Evolutionary conservation across 2,797 vertebrate genomes (phyloP), one percentile per base, ranked within the genome.

Genomic region (Pogoniulus pusillus): DNA sequence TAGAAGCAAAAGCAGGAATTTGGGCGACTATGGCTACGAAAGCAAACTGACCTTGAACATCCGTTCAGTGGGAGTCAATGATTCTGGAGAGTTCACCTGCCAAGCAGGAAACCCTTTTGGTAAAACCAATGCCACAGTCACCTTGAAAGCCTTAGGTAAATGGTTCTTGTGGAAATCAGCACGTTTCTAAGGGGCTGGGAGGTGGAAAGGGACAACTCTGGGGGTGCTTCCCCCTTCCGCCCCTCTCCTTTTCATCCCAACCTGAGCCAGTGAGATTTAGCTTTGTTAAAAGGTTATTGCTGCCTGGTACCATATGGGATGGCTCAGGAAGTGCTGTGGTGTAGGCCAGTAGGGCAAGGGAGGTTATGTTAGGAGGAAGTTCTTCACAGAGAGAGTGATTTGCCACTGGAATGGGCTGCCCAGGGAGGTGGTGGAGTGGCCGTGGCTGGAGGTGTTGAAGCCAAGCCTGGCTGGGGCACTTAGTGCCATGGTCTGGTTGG

Each of bases 101-200:
- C 97, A 98, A 88, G 99, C 98, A 49, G 93, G 92, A 97, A 99
- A 99, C 87, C 86, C 98, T 87, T 98, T 97, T 10, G 99, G 99
- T 94, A 96, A 91, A 94, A 98, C 96, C 96, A 96, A 95, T 60
- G 98, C 98, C 96, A 98, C 98, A 3, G 97, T 98, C 96, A 98
- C 98, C 97, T 98, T 99, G 70, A 98, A 98, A 86, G 98, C 99
- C 94, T 97, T 98, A 93, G 99, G 99, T 99, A 98, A 98, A 97
- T 97, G 43, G 12, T 78, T 93, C 70, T 68, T 71, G 7, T 49
- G 54, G 41, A 84, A 73, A 89, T 89, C 49, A 60, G 74, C 81
- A 58, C n/a, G 24, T 84, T 91, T 85, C 37, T 77, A 34, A 68
- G n/a, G 71, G 84, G 58, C 23, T 6, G 6, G 80, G 75, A 82